phyloP scores from a whole-genome alignment of 2,797 vertebrate species.

The Margarornis squamiger region DNA sequence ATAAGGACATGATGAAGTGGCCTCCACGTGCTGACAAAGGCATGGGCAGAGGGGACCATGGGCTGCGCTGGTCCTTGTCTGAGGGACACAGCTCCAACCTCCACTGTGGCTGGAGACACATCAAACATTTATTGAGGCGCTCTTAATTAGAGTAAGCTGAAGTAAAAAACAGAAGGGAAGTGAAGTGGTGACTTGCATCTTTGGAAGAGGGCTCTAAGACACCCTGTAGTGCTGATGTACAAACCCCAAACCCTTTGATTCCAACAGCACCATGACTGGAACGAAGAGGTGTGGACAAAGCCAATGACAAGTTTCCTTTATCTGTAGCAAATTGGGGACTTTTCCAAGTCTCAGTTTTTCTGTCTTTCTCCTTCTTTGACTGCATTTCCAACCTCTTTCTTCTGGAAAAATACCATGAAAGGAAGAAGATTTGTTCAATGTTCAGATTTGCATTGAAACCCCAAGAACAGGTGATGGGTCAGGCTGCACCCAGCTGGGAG shows the following conservation, averaged over 20 bases:
- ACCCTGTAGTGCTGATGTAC: not conserved
- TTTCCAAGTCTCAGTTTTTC: not conserved
- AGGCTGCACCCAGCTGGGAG: not conserved
- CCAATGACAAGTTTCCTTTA: not conserved
- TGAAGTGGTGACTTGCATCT: not conserved
- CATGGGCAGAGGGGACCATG: not conserved
- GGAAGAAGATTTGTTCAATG: not conserved
- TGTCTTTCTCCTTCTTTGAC: not conserved
- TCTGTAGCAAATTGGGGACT: fast-evolving
- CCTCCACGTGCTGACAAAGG: not conserved
- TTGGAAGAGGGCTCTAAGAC: not conserved
- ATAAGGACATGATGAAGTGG: slow-evolving; percentile 33
- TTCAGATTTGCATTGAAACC: not conserved
- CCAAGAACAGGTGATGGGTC: not conserved
- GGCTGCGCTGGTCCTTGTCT: not conserved
- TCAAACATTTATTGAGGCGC: not conserved
- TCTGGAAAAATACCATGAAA: not conserved
- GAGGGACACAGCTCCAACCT: not conserved
- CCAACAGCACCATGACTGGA: not conserved
- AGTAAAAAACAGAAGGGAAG: not conserved
- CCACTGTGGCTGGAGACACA: not conserved
- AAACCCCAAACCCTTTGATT: not conserved
- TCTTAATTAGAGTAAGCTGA: not conserved
- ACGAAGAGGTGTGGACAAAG: fast-evolving
- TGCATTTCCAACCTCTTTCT: not conserved